phyloP scores from a whole-genome alignment of 2,113 vertebrate species.

The Promerops cafer region DNA sequence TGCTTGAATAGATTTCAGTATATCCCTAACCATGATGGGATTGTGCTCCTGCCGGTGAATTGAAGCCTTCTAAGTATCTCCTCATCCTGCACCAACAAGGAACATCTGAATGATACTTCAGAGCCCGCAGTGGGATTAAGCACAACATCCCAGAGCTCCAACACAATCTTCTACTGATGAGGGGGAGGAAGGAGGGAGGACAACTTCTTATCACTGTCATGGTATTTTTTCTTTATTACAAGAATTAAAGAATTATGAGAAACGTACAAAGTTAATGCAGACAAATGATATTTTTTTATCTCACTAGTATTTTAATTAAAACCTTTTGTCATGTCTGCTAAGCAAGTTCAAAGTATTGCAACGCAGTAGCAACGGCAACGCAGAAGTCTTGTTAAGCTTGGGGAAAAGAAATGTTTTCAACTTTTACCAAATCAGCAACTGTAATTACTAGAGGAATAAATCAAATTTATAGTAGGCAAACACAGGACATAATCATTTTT shows the following conservation, averaged over 20 bases:
- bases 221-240: constrained; percentile 41
- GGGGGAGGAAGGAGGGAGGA: neutral
- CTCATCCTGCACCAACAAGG: neutral
- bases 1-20: neutral
- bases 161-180: neutral
- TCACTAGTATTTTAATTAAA: constrained; percentile 71
- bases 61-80: neutral
- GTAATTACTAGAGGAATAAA: constrained; percentile 68
- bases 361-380: neutral
- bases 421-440: constrained; percentile 48
- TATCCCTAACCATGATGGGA: neutral
- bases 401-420: constrained; percentile 54
- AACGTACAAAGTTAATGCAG: constrained; percentile 43
- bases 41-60: neutral
- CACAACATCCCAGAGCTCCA: neutral
- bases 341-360: constrained; percentile 64
- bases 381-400: constrained; percentile 23
- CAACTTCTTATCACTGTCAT: constrained; percentile 14
- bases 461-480: constrained; percentile 66
- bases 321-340: constrained; percentile 66
- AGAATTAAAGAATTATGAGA: constrained; percentile 57
- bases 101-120: neutral
- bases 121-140: neutral
- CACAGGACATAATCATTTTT: constrained; percentile 45
- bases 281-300: constrained; percentile 58